Conservation (phyloP, 2,888 invertebrate species). For the Protodeltote pygarga region DNA sequence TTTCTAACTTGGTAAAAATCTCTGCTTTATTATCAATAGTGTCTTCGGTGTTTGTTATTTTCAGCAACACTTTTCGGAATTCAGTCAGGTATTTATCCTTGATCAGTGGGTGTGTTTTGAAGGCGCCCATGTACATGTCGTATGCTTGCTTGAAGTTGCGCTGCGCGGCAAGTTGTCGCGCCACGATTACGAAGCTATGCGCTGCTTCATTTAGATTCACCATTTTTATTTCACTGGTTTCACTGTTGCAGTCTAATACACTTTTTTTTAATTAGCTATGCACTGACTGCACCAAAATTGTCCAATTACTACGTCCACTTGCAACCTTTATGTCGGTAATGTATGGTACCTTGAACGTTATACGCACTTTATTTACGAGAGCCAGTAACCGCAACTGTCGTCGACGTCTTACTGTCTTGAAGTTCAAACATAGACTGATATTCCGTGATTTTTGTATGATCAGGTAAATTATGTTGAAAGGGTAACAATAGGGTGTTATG, state of each 20-base stretch:
- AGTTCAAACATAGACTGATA: constrained; percentile 4
- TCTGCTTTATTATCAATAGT: constrained; percentile 10
- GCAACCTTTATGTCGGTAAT: too few species aligned
- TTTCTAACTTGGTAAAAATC: constrained; percentile 28
- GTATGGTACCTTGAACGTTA: too few species aligned
- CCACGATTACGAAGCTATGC: constrained; percentile 10
- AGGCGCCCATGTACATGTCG: constrained; percentile 28
- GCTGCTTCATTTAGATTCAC: constrained; percentile 8
- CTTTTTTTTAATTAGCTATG: too few species aligned
- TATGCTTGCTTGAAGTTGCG: constrained; percentile 16
- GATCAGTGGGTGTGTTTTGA: constrained; percentile 13
- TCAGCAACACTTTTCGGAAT: constrained; percentile 20
- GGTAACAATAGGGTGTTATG: neutral
- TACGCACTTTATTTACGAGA: too few species aligned
- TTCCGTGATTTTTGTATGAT: neutral
- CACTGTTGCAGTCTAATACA: neutral
- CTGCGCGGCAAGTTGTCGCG: constrained; percentile 9
- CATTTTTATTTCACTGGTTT: neutral
- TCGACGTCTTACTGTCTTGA: constrained; percentile 6
- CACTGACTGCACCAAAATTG: too few species aligned
- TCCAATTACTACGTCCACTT: too few species aligned
- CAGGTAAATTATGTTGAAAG: neutral
- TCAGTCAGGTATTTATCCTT: constrained; percentile 7
- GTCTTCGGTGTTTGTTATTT: constrained; percentile 20
- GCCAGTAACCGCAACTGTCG: too few species aligned